Evolutionary conservation across 2,888 invertebrate species (phyloP).

Genomic region (Acanthococcus lagerstroemiae): DNA sequence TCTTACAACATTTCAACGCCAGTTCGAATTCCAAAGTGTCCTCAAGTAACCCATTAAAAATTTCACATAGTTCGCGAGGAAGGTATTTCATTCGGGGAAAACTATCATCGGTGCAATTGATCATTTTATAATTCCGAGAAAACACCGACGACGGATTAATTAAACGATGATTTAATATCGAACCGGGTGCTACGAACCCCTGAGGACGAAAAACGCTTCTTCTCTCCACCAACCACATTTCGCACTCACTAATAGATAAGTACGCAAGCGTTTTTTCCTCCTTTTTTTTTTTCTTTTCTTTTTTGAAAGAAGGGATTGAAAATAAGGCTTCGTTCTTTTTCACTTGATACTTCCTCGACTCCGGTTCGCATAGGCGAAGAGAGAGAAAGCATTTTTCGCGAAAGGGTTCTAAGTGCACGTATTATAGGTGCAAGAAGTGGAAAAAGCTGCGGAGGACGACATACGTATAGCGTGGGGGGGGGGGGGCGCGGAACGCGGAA

Average conservation of each 20-base stretch:
- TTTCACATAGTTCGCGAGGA: no score
- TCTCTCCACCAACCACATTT: conserved; percentile 13
- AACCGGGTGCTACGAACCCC: not conserved
- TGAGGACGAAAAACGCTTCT: not conserved
- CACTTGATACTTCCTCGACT: conserved; percentile 25
- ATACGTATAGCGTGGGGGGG: not conserved
- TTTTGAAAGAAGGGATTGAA: conserved; percentile 22
- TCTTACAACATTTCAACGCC: no score
- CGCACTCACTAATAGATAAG: conserved; percentile 22
- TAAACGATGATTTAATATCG: not conserved
- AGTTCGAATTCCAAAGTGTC: no score
- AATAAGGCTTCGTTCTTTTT: conserved; percentile 24
- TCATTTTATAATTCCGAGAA: no score
- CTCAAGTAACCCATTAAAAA: no score
- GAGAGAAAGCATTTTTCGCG: conserved; percentile 22
- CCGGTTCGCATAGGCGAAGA: conserved; percentile 4
- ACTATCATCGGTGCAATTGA: no score
- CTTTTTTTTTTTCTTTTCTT: conserved; percentile 6
- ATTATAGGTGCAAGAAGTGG: conserved; percentile 29
- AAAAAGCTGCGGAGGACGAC: conserved; percentile 14
- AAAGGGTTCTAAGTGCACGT: conserved; percentile 26
- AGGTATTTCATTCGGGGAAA: no score
- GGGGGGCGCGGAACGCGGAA: not conserved
- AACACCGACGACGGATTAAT: no score
- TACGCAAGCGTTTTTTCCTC: conserved; percentile 13